Percentiles rank a stretch among this genome's conserved stretches.
Conservation (phyloP, 1,140 invertebrate genomes). For the Drosophila eugracilis region DNA sequence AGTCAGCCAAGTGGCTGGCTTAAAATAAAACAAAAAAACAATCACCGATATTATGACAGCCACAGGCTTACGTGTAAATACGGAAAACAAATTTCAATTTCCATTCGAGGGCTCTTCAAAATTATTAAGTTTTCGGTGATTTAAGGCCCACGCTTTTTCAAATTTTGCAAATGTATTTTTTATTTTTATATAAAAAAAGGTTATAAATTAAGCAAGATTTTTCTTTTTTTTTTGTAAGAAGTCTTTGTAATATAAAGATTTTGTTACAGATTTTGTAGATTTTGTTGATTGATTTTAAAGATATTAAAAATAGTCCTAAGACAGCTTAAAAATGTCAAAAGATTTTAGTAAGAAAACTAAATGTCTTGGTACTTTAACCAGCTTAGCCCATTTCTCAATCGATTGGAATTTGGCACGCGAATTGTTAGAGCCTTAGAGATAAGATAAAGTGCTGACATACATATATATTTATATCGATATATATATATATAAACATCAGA, state of each 20-base stretch:
- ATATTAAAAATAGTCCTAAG: no score
- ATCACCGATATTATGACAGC: constrained; percentile 27
- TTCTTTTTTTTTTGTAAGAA: no score
- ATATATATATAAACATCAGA: not conserved
- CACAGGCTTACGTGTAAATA: constrained; percentile 28
- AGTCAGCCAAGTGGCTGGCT: constrained; percentile 28
- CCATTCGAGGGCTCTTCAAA: constrained; percentile 31
- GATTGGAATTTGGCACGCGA: constrained; percentile 49
- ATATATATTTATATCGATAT: not conserved
- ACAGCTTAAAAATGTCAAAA: no score
- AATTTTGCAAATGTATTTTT: not conserved
- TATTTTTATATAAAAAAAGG: not conserved
- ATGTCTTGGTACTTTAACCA: no score
- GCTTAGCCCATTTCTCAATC: constrained; percentile 20
- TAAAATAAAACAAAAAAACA: constrained; percentile 18
- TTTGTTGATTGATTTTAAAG: no score
- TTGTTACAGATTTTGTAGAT: no score
- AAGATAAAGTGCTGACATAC: constrained; percentile 46
- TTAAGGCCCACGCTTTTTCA: constrained; percentile 30
- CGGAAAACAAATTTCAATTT: constrained; percentile 34
- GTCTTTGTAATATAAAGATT: no score
- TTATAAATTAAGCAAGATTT: no score
- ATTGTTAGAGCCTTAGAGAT: constrained; percentile 48
- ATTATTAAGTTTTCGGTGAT: constrained; percentile 12
- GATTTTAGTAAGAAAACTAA: no score